Conservation (phyloP, 1,140 invertebrate species). For the Cheumatopsyche charites region DNA sequence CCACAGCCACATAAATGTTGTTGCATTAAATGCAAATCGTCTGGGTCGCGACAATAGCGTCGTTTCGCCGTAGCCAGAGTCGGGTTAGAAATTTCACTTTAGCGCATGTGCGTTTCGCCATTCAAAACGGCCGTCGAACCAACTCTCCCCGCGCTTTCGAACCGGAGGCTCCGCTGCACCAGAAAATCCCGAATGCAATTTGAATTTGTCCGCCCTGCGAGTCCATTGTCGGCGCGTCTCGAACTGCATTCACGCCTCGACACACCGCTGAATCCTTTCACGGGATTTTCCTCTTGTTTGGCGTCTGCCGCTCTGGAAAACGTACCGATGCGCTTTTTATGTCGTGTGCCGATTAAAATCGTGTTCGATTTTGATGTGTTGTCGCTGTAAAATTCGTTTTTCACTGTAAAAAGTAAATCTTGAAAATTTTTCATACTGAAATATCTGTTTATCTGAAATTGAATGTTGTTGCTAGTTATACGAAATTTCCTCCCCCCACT, state of each 20-base stretch:
- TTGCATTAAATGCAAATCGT: slow-evolving; percentile 4
- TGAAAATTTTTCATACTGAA: too few species aligned
- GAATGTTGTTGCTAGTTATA: too few species aligned
- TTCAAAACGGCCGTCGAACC: slow-evolving; percentile 34
- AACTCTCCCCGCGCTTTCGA: slow-evolving; percentile 25
- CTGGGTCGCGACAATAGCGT: slow-evolving; percentile 20
- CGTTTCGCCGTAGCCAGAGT: slow-evolving; percentile 14
- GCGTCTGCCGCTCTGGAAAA: neutral
- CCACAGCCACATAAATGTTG: neutral
- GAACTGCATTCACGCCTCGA: slow-evolving; percentile 13
- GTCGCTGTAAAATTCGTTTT: too few species aligned
- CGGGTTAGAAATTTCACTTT: neutral
- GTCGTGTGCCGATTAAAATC: neutral
- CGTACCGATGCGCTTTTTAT: neutral
- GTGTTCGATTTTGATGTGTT: too few species aligned
- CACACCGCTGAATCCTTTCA: slow-evolving; percentile 33
- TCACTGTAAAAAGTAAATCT: too few species aligned
- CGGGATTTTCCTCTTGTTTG: slow-evolving; percentile 17
- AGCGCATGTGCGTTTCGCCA: slow-evolving; percentile 6
- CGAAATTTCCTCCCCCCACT: too few species aligned
- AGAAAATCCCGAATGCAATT: slow-evolving; percentile 35
- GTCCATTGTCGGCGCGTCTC: neutral
- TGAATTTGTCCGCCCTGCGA: slow-evolving; percentile 6
- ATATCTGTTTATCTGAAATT: too few species aligned
- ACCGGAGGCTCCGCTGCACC: slow-evolving; percentile 8